Percentiles rank a stretch among this genome's conserved stretches.
phyloP scores from a whole-genome alignment of 2,888 invertebrate species.

The Melitaea athalia region DNA sequence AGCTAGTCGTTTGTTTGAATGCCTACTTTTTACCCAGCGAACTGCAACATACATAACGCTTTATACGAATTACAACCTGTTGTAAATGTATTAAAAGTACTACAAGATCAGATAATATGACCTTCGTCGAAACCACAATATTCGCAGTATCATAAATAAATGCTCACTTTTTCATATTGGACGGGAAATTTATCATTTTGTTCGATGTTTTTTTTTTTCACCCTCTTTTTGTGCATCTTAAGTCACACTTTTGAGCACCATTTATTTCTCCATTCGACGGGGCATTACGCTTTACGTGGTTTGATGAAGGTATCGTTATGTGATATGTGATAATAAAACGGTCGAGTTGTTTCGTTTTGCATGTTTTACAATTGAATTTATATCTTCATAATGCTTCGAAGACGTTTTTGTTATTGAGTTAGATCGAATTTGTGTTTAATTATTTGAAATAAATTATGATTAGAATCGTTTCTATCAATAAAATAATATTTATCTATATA shows the following conservation, averaged over 20 bases:
- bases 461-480: background rate
- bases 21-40: too few relatives aligned
- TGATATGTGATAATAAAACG: constrained; percentile 75
- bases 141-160: constrained; percentile 74
- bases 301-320: constrained; percentile 76
- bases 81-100: constrained; percentile 45
- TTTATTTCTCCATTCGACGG: constrained; percentile 74
- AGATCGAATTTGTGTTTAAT: background rate
- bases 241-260: constrained; percentile 79
- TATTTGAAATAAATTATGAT: background rate
- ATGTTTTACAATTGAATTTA: constrained; percentile 52
- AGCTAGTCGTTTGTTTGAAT: too few relatives aligned
- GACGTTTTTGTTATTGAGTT: background rate
- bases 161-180: constrained; percentile 72
- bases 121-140: constrained; percentile 49
- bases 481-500: background rate
- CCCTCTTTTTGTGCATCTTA: constrained; percentile 75
- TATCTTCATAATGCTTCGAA: constrained; percentile 28
- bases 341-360: constrained; percentile 67
- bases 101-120: constrained; percentile 71
- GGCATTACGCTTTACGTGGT: constrained; percentile 64
- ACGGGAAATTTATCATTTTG: constrained; percentile 77
- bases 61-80: constrained; percentile 16
- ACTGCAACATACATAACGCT: constrained; percentile 4
- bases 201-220: constrained; percentile 67